Conservation (phyloP, 2,113 vertebrate genomes). For the Megatriorchis doriae region DNA sequence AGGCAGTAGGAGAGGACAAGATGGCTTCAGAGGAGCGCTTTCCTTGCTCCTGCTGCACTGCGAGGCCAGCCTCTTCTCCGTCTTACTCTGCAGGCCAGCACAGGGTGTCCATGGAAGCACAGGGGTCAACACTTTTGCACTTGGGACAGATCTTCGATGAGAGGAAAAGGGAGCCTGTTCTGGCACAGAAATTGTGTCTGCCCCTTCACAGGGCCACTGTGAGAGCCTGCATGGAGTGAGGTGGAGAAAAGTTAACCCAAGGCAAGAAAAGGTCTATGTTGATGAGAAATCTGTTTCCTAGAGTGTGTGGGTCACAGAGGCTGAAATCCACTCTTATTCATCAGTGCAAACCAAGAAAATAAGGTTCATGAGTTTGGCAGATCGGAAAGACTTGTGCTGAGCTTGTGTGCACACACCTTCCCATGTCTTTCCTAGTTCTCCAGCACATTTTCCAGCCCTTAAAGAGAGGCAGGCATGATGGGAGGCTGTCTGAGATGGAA, state of each 20-base stretch:
- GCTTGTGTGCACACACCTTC: not conserved
- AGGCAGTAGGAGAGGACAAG: not conserved
- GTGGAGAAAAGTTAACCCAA: not conserved
- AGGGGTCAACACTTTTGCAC: rapidly evolving
- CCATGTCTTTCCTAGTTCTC: not conserved
- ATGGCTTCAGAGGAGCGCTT: not conserved
- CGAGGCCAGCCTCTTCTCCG: not conserved
- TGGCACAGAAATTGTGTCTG: not conserved
- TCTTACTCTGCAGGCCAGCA: not conserved
- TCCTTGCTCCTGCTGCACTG: rapidly evolving
- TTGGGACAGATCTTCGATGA: not conserved
- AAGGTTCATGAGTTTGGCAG: not conserved
- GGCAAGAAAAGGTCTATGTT: not conserved
- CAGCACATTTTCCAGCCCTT: not conserved
- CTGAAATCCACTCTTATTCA: not conserved
- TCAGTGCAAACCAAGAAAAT: not conserved
- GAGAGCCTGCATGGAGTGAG: not conserved
- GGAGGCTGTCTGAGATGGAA: not conserved
- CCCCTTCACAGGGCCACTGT: not conserved
- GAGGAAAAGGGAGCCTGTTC: not conserved
- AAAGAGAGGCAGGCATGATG: not conserved
- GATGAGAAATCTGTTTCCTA: not conserved
- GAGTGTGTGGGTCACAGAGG: not conserved
- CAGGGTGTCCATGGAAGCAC: not conserved
- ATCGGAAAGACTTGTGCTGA: not conserved